Conservation (phyloP, 2,888 invertebrate species). For the Hirtodrosophila confusa region DNA sequence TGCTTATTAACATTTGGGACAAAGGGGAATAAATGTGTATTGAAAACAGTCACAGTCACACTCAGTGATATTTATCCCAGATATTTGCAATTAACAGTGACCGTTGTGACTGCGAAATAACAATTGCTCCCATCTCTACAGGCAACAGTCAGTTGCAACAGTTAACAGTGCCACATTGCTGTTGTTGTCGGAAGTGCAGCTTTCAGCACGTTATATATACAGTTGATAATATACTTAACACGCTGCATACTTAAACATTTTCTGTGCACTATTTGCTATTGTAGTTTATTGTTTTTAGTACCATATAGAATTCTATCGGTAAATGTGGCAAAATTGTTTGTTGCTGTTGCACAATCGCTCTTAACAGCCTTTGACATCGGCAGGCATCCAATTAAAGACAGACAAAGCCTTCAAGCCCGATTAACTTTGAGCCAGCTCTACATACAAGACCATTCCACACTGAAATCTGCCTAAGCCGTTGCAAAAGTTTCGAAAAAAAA, state of each 20-base stretch:
- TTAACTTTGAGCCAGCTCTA: slow-evolving; percentile 28
- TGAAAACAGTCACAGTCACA: too few relatives aligned
- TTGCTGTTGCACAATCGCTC: slow-evolving; percentile 12
- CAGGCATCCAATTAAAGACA: slow-evolving; percentile 44
- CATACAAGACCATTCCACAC: slow-evolving; percentile 9
- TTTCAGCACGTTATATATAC: slow-evolving; percentile 12
- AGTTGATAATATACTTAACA: slow-evolving; percentile 12
- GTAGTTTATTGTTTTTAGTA: slow-evolving; percentile 26
- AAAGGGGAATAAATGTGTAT: too few relatives aligned
- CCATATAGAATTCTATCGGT: slow-evolving; percentile 24
- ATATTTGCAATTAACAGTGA: too few relatives aligned
- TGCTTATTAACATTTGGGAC: too few relatives aligned
- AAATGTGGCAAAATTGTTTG: background rate
- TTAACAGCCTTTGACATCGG: slow-evolving; percentile 43
- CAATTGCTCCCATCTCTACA: background rate
- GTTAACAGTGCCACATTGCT: background rate
- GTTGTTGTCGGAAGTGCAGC: slow-evolving; percentile 27
- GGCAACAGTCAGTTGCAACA: slow-evolving; percentile 16
- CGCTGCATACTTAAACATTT: slow-evolving; percentile 9
- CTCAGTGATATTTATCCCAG: too few relatives aligned
- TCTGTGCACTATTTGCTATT: background rate
- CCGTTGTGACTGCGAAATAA: too few relatives aligned
- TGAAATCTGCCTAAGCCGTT: slow-evolving; percentile 25
- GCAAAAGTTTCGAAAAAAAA: slow-evolving; percentile 13
- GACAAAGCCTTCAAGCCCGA: slow-evolving; percentile 43